These are phyloP conservation scores for Cantharis rufa DNA, from an alignment of 2,888 invertebrate species.

Conservation along the genomic window DNA sequence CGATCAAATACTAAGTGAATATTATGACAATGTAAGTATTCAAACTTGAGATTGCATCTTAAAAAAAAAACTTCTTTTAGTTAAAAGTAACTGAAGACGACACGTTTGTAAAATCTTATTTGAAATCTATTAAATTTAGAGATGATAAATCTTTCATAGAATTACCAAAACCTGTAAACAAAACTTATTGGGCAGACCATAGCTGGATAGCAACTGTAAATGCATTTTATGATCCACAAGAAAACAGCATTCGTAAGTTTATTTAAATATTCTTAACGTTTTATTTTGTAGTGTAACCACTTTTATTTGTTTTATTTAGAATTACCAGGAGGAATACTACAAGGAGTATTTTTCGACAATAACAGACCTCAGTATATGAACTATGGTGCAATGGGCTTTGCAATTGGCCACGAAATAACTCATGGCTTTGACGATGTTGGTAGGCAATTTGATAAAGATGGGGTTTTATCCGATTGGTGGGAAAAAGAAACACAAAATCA, in stretches of 20 bases:
- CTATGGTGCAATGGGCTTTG: slow-evolving; percentile 15
- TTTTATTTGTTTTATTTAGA: slow-evolving; percentile 1
- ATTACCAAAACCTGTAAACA: slow-evolving; percentile 55
- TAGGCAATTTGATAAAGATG: slow-evolving; percentile 10
- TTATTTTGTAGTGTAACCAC: not conserved
- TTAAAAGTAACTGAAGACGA: not conserved
- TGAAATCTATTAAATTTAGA: not conserved
- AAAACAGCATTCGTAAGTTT: slow-evolving; percentile 61
- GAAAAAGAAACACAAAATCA: slow-evolving; percentile 2
- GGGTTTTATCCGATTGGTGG: slow-evolving; percentile 13
- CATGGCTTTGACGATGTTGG: slow-evolving; percentile 20
- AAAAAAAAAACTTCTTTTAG: not conserved
- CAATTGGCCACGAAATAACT: slow-evolving; percentile 19
- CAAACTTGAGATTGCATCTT: not conserved
- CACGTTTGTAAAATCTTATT: not conserved
- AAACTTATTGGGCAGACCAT: slow-evolving; percentile 60
- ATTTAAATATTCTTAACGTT: not conserved
- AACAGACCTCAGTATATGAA: slow-evolving; percentile 9
- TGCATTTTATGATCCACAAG: slow-evolving; percentile 60
- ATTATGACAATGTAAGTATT: slow-evolving; percentile 72
- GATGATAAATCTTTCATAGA: not conserved
- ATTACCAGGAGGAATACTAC: slow-evolving; percentile 16
- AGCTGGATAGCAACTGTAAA: slow-evolving; percentile 59
- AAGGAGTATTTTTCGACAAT: slow-evolving; percentile 11
- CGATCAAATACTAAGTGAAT: slow-evolving; percentile 46